Conservation (phyloP, 2,797 vertebrate species). For the Helicolenus hilgendorfi region DNA sequence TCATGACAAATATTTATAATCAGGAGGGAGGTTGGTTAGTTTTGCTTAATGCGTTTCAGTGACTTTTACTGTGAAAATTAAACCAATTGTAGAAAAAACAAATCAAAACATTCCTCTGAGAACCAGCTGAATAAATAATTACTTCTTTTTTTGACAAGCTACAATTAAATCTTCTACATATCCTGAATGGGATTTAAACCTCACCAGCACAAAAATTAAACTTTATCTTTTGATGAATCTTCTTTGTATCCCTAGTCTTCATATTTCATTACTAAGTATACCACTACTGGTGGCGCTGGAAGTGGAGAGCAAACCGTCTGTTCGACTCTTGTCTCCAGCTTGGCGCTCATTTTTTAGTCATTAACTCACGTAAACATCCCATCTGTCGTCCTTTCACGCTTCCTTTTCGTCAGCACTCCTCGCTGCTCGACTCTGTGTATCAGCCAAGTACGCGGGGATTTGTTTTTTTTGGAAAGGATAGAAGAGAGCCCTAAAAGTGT, state of each 20-base stretch:
- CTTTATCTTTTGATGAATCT: slow-evolving; percentile 48
- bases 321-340: slow-evolving; percentile 70
- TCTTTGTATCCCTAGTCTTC: slow-evolving; percentile 36
- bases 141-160: slow-evolving; percentile 19
- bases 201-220: slow-evolving; percentile 6
- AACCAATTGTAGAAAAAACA: background rate
- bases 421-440: slow-evolving; percentile 37
- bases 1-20: slow-evolving; percentile 3
- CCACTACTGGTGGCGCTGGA: slow-evolving; percentile 11
- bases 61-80: slow-evolving; percentile 19
- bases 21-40: background rate
- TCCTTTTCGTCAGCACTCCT: slow-evolving; percentile 58
- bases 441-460: slow-evolving; percentile 52
- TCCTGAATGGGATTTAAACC: slow-evolving; percentile 31
- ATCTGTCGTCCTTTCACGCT: slow-evolving; percentile 77
- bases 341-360: slow-evolving; percentile 81
- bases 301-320: slow-evolving; percentile 70
- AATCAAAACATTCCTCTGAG: slow-evolving; percentile 37
- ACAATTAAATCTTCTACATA: slow-evolving; percentile 38
- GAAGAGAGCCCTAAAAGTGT: slow-evolving; percentile 34
- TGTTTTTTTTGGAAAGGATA: slow-evolving; percentile 58
- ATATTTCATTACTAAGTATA: slow-evolving; percentile 71
- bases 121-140: slow-evolving; percentile 14
- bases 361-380: slow-evolving; percentile 83
- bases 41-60: background rate